A percentile compares a stretch with the other conserved stretches of the same genome.
These are phyloP conservation scores for Sphenodon punctatus DNA, from an alignment of 2,797 vertebrate species.

Conservation along the genomic window DNA sequence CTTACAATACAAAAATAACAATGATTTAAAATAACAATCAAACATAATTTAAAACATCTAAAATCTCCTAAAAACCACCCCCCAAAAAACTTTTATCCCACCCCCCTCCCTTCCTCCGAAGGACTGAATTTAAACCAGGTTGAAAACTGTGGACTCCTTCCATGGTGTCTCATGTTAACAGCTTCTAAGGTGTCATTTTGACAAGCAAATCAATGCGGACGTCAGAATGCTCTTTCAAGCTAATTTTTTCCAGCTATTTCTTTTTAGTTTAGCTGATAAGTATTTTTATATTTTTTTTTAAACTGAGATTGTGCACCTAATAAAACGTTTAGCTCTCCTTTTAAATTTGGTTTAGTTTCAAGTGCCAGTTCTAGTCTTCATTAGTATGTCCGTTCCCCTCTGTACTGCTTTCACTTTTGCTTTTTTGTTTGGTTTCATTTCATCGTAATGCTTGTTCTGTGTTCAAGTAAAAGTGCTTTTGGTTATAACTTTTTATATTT, in stretches of 20 bases:
- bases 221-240: neutral
- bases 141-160: neutral
- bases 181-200: neutral
- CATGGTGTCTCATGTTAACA: neutral
- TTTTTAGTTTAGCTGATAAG: neutral
- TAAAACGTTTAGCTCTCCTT: neutral
- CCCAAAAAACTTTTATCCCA: no score
- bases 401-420: neutral
- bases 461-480: no score
- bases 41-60: no score
- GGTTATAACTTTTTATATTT: no score
- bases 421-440: neutral
- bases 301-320: neutral
- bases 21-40: no score
- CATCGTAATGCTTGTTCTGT: neutral
- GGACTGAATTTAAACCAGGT: neutral
- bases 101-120: no score
- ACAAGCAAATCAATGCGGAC: neutral
- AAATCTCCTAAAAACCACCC: no score
- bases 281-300: neutral
- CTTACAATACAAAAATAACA: no score
- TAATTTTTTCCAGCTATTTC: neutral
- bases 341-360: fast-evolving
- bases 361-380: neutral
- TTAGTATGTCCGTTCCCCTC: neutral